Evolutionary conservation across 2,113 vertebrate genomes (phyloP).

Genomic region (Amblyornis subalaris): DNA sequence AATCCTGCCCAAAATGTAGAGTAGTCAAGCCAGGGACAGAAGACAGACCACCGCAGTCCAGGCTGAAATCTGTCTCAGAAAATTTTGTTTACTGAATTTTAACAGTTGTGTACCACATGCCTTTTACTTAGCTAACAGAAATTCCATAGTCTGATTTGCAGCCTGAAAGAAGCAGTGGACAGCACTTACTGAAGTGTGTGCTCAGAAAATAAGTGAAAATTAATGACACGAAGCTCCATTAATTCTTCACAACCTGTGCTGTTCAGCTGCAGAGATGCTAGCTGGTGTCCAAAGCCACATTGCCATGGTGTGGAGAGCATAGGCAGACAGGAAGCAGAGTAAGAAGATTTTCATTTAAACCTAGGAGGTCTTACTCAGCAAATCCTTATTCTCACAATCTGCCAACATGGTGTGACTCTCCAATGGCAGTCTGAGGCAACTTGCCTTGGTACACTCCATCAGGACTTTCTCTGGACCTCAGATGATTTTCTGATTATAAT

Average conservation of each 20-base stretch:
- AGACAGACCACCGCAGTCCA: background rate
- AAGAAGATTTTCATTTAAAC: background rate
- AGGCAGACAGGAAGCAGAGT: background rate
- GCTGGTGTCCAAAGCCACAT: background rate
- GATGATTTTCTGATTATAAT: background rate
- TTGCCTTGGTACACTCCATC: background rate
- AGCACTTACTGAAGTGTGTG: background rate
- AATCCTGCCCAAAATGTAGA: background rate
- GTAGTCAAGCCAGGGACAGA: background rate
- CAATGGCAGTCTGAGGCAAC: background rate
- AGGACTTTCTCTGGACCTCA: background rate
- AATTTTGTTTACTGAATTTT: background rate
- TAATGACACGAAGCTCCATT: background rate
- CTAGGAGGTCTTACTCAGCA: background rate
- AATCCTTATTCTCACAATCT: background rate
- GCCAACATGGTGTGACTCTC: background rate
- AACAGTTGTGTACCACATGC: accelerated
- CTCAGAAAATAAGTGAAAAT: background rate
- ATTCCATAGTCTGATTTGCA: background rate
- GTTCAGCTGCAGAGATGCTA: background rate
- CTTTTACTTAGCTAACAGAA: background rate
- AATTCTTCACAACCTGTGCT: background rate
- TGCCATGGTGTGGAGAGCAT: background rate
- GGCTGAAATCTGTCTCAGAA: background rate
- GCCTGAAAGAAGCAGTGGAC: background rate